Conservation (phyloP, 2,797 vertebrate genomes). For the Hippoglossus hippoglossus region DNA sequence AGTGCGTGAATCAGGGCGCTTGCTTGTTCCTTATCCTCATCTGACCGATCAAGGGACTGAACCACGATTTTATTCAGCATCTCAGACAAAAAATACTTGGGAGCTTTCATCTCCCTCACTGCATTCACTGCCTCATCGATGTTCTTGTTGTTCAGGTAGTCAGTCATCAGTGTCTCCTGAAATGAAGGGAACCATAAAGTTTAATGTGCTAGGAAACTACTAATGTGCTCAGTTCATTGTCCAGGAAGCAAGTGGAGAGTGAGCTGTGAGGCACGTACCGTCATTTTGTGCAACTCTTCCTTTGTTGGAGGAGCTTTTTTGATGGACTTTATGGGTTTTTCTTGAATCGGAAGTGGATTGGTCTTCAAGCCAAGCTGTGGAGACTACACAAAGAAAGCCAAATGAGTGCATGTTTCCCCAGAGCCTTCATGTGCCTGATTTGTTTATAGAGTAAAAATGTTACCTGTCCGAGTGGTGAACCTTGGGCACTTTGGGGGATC, state of each 20-base stretch:
- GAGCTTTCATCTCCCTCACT: slow-evolving; percentile 94
- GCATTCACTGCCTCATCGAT: slow-evolving; percentile 89
- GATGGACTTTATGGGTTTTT: slow-evolving; percentile 94
- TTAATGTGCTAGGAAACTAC: background rate
- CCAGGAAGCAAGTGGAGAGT: background rate
- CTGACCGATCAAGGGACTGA: slow-evolving; percentile 91
- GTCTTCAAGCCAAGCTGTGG: slow-evolving; percentile 98
- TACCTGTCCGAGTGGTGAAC: slow-evolving; percentile 95
- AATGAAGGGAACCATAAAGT: background rate
- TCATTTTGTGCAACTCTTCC: slow-evolving; percentile 95
- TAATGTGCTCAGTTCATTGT: background rate
- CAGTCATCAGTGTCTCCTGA: slow-evolving; percentile 91
- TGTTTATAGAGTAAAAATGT: background rate
- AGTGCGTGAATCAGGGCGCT: slow-evolving; percentile 92
- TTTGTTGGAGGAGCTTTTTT: slow-evolving; percentile 96
- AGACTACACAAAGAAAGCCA: slow-evolving; percentile 63
- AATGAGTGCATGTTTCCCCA: background rate
- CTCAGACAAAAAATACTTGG: slow-evolving; percentile 95
- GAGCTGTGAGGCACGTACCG: slow-evolving; percentile 79
- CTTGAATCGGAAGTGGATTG: slow-evolving; percentile 97
- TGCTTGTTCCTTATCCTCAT: slow-evolving; percentile 94
- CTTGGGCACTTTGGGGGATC: slow-evolving; percentile 93
- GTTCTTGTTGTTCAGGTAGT: slow-evolving; percentile 94
- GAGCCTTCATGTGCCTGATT: background rate
- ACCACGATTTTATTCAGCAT: slow-evolving; percentile 96